Percentiles rank a stretch among this genome's conserved stretches.
Conservation (phyloP, 2,888 invertebrate genomes). For the Drosophila merina region DNA sequence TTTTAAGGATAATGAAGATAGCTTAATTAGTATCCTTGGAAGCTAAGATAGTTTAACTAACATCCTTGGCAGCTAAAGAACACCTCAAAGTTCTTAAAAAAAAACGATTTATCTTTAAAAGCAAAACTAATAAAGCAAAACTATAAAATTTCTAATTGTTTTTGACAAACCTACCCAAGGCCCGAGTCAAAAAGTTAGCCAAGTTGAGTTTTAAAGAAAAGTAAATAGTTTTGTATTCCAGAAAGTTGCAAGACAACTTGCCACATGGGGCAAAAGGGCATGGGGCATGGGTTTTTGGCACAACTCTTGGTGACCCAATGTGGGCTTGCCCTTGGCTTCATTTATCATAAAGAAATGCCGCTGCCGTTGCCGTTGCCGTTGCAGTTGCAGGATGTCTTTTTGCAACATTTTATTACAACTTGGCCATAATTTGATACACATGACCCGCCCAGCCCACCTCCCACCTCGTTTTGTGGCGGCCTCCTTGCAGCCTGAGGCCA, state of each 20-base stretch:
- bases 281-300: not conserved
- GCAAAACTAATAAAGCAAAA: too few species aligned
- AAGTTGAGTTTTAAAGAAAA: too few species aligned
- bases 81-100: too few species aligned
- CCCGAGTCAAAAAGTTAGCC: too few species aligned
- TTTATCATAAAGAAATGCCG: constrained; percentile 28
- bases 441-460: not conserved
- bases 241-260: not conserved
- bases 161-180: too few species aligned
- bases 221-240: not conserved
- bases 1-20: too few species aligned
- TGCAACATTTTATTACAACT: constrained; percentile 39
- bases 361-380: not conserved
- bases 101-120: too few species aligned
- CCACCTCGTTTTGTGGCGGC: not conserved
- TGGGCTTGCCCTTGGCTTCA: constrained; percentile 34
- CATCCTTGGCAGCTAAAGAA: too few species aligned
- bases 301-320: constrained; percentile 3
- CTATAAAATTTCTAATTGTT: too few species aligned
- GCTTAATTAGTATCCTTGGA: too few species aligned
- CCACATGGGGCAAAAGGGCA: not conserved
- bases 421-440: constrained; percentile 43
- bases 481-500: constrained; percentile 23
- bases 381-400: constrained; percentile 32
- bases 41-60: too few species aligned